These are phyloP conservation scores for Pimephales promelas DNA, from an alignment of 2,113 vertebrate species.

Conservation along the genomic window DNA sequence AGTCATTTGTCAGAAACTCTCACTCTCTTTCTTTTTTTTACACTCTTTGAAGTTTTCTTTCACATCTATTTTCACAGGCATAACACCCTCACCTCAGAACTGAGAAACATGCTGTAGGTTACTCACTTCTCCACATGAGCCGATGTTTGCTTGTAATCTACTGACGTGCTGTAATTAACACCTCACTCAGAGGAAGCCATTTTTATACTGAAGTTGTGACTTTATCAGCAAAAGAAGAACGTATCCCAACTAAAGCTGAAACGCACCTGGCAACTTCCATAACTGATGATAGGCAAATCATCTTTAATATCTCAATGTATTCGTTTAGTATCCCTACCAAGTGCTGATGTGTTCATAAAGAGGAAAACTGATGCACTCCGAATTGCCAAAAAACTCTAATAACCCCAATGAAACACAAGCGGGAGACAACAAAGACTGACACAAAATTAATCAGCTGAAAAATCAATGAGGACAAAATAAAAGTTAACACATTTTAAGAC, in stretches of 20 bases:
- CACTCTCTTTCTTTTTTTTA: constrained; percentile 12
- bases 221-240: neutral
- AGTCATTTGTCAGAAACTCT: constrained; percentile 5
- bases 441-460: neutral
- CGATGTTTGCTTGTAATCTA: neutral
- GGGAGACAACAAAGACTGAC: neutral
- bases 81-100: constrained; percentile 14
- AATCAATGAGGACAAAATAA: neutral
- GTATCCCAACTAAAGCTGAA: neutral
- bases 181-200: neutral
- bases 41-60: neutral
- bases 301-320: neutral
- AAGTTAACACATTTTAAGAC: no score
- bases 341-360: neutral
- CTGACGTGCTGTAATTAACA: neutral
- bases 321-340: neutral
- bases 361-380: constrained; percentile 8
- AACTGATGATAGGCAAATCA: neutral
- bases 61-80: constrained; percentile 5
- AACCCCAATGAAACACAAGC: neutral
- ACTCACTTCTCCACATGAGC: neutral
- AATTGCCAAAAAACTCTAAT: neutral
- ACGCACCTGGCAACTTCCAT: neutral
- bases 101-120: constrained; percentile 22
- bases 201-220: constrained; percentile 25